Conservation (phyloP, 2,797 vertebrate genomes). For the Crocodylus rhombifer region DNA sequence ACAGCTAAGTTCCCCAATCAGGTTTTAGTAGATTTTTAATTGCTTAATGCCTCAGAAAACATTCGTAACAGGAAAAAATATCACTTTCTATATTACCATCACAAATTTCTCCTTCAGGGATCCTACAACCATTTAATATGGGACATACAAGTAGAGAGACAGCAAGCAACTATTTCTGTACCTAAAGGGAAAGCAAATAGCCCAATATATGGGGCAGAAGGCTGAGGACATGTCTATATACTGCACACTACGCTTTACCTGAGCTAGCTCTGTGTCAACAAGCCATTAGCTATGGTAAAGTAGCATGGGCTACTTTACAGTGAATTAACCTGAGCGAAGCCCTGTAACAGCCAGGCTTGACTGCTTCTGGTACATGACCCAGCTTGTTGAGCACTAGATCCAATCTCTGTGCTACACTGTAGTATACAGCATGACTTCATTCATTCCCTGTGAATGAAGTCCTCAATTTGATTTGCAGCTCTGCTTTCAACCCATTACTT, state of each 20-base stretch:
- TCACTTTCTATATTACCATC: not conserved
- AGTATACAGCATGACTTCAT: not conserved
- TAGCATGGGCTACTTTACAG: too few species aligned
- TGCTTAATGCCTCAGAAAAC: not conserved
- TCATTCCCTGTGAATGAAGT: fast-evolving
- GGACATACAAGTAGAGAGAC: not conserved
- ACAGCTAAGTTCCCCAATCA: not conserved
- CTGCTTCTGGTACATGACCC: too few species aligned
- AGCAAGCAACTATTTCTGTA: not conserved
- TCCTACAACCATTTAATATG: not conserved
- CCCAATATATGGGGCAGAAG: too few species aligned
- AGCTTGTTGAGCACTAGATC: too few species aligned
- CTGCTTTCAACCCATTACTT: not conserved
- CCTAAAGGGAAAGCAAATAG: not conserved
- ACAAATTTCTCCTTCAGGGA: not conserved
- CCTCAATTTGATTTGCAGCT: not conserved
- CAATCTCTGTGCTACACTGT: fast-evolving
- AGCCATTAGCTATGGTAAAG: too few species aligned
- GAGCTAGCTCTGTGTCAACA: too few species aligned
- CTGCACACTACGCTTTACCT: too few species aligned
- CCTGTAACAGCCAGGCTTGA: too few species aligned
- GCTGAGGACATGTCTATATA: too few species aligned
- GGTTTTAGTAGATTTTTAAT: not conserved
- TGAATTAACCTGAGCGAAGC: too few species aligned
- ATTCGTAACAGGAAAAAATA: not conserved